These are phyloP conservation scores for Phoeniculus purpureus DNA, from an alignment of 2,797 vertebrate species.

Conservation along the genomic window DNA sequence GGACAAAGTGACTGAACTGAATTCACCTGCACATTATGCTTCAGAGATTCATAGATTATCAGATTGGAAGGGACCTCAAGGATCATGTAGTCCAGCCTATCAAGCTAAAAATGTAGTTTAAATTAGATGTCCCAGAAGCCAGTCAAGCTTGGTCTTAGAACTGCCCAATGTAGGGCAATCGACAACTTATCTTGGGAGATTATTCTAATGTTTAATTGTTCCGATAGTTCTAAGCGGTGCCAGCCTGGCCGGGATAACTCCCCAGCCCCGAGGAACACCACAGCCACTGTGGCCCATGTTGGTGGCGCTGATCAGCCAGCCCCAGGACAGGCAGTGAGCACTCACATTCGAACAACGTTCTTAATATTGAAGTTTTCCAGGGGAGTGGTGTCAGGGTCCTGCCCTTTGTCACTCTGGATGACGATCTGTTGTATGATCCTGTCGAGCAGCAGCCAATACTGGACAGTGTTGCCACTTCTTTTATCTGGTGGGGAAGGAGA, in stretches of 20 bases:
- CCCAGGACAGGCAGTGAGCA: not conserved
- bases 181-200: no score
- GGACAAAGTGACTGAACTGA: not conserved
- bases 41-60: not conserved
- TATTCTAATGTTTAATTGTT: no score
- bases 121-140: no score
- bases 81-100: no score
- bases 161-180: no score
- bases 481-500: conserved; percentile 83
- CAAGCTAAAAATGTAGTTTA: no score
- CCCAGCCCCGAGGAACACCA: not conserved
- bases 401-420: conserved; percentile 96
- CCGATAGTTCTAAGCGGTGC: not conserved
- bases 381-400: conserved; percentile 94
- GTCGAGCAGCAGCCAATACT: conserved; percentile 97
- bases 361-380: conserved; percentile 99
- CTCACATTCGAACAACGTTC: conserved; percentile 98
- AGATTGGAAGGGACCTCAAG: no score
- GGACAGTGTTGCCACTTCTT: conserved; percentile 96
- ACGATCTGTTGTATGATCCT: conserved; percentile 98
- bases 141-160: no score
- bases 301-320: not conserved
- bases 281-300: rapidly evolving
- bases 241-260: not conserved
- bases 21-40: not conserved